Percentiles rank a stretch among this genome's conserved stretches.
Evolutionary conservation across 2,888 invertebrate genomes (phyloP).

Genomic region (Lepidocyrtoides sp.): DNA sequence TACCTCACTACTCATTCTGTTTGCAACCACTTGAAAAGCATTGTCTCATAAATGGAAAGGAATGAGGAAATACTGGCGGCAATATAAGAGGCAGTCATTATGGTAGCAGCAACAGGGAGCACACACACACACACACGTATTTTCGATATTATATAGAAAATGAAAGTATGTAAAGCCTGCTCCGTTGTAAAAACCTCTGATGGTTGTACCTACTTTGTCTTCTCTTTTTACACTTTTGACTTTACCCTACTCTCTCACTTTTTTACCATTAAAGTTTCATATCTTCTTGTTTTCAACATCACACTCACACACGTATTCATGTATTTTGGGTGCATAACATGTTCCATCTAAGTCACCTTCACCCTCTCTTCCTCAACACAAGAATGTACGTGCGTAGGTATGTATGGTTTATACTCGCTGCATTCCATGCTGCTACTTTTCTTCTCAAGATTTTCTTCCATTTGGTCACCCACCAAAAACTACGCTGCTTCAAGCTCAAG

Average conservation of each 20-base stretch:
- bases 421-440: conserved; percentile 17
- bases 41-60: conserved; percentile 62
- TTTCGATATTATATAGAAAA: neutral
- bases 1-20: conserved; percentile 19
- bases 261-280: conserved; percentile 60
- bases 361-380: neutral
- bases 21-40: conserved; percentile 35
- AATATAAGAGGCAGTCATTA: neutral
- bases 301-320: neutral
- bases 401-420: neutral
- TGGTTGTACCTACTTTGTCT: neutral
- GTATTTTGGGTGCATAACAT: too few species aligned
- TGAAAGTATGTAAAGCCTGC: conserved; percentile 25
- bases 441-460: conserved; percentile 51
- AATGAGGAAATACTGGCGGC: conserved; percentile 47
- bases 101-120: conserved; percentile 68
- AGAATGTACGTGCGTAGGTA: conserved; percentile 27
- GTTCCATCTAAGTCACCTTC: neutral
- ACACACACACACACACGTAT: neutral
- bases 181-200: neutral
- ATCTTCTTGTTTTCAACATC: conserved; percentile 15
- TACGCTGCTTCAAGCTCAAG: conserved; percentile 1
- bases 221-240: conserved; percentile 47
- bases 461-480: conserved; percentile 31
- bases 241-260: neutral